Base-by-base conservation (phyloP, 2,113 vertebrate genomes). In the Ciconia maguari region DNA sequence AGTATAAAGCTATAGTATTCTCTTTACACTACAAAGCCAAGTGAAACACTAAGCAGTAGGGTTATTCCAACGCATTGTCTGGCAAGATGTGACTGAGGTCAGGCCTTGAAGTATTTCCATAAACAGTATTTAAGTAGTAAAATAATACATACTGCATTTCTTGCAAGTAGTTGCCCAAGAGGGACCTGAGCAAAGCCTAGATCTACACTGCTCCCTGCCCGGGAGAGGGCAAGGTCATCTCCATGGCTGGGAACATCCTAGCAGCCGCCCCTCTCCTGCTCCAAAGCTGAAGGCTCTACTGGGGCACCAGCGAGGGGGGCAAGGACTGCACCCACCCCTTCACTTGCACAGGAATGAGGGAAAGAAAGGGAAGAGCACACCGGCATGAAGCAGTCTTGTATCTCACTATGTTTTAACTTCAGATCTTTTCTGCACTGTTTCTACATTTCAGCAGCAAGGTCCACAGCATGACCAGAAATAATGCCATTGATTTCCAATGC, bases 1-100 rank as follows among this genome's bases (percentile, higher is more conserved):
- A 44, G 68, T 77, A 32, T 20, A 85, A 90, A 94, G 88, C 69
- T 41, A 8, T 5, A 64, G 38, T 17, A n/a, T 22, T 64, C 70
- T 71, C 85, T 91, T 87, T 89, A 21, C 38, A 36, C 72, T 91
- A 81, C 77, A 94, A 91, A 93, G 88, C 20, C 0, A 0, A 74
- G 72, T 0, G 2, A 27, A 87, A 65, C 51, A 9, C 84, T 27
- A 3, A 58, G 84, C 2, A 4, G 48, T 4, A 10, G 83, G 70
- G 94, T 83, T 88, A 72, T 76, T 80, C 77, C 83, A 71, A 7
- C 76, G 76, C 75, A 2, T 77, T 69, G 75, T 77, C 88, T 93
- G 70, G 20, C 11, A 58, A 86, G 83, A 70, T 13, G 8, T 27
- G 66, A 57, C 93, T 83, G 11, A 41, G 85, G 82, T 90, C 95